Percentiles rank a stretch among this genome's conserved stretches.
Evolutionary conservation across 2,113 vertebrate genomes (phyloP).

Genomic region (Oreotrochilus melanogaster): DNA sequence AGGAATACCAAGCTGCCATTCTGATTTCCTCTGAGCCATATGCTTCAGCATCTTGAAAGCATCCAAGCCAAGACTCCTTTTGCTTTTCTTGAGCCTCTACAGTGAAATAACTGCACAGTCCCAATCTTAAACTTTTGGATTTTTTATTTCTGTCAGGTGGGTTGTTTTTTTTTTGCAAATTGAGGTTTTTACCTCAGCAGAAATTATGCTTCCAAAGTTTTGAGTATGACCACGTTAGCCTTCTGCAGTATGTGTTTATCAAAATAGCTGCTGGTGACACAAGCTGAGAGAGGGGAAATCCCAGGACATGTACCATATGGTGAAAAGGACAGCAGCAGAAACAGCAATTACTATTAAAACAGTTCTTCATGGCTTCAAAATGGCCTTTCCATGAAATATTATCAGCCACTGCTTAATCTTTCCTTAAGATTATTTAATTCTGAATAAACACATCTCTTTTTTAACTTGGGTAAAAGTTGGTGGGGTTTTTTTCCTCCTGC

Average conservation of each 20-base stretch:
- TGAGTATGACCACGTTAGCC: background rate
- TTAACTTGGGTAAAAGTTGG: slow-evolving; percentile 49
- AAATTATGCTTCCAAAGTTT: background rate
- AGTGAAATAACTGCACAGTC: background rate
- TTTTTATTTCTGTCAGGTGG: background rate
- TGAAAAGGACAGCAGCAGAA: slow-evolving; percentile 18
- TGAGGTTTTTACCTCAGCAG: background rate
- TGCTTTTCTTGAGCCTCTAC: background rate
- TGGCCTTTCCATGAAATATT: slow-evolving; percentile 18
- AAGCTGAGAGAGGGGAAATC: slow-evolving; percentile 36
- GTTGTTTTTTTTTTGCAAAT: background rate
- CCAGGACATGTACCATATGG: slow-evolving; percentile 56
- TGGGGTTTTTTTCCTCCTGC: slow-evolving; percentile 16
- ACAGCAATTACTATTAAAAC: slow-evolving; percentile 38
- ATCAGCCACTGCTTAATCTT: background rate
- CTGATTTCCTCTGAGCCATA: slow-evolving; percentile 31
- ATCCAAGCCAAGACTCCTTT: slow-evolving; percentile 29
- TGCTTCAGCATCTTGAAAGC: slow-evolving; percentile 19
- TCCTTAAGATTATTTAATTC: background rate
- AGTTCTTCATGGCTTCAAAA: background rate
- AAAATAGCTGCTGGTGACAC: slow-evolving; percentile 41
- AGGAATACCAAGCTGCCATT: slow-evolving; percentile 17
- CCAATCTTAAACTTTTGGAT: background rate
- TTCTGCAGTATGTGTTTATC: background rate
- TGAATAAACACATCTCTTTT: background rate